phyloP scores from a whole-genome alignment of 2,113 vertebrate genomes.

The Semicossyphus pulcher region DNA sequence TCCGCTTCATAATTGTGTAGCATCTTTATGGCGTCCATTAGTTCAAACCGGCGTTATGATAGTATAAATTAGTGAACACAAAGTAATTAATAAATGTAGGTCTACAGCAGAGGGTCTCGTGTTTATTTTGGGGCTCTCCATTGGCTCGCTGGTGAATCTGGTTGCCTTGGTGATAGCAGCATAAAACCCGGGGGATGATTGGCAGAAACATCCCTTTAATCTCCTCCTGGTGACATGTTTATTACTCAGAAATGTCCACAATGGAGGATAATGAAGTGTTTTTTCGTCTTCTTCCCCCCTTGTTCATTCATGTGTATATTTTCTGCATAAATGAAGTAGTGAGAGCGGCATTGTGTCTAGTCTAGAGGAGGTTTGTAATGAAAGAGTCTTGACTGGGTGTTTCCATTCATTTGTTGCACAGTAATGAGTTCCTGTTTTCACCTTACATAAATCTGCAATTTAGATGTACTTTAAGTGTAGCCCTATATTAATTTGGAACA shows the following conservation, averaged over 20 bases:
- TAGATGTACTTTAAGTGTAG: neutral
- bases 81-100: neutral
- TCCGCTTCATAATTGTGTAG: neutral
- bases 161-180: conserved; percentile 71
- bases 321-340: conserved; percentile 9
- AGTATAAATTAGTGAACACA: neutral
- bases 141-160: conserved; percentile 33
- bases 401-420: conserved; percentile 27
- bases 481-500: conserved; percentile 1
- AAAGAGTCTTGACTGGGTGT: conserved; percentile 32
- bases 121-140: conserved; percentile 47
- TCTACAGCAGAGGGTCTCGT: neutral
- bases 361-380: conserved; percentile 16
- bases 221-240: conserved; percentile 40
- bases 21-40: neutral
- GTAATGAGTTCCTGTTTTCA: conserved; percentile 27
- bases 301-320: conserved; percentile 36
- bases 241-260: conserved; percentile 18
- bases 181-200: conserved; percentile 38
- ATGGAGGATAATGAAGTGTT: conserved; percentile 9
- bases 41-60: conserved; percentile 2
- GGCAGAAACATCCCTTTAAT: conserved; percentile 50
- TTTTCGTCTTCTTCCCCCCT: neutral
- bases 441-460: conserved; percentile 17
- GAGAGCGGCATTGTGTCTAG: conserved; percentile 26